Conservation (phyloP, 1,140 invertebrate genomes). For the Planococcus citri region DNA sequence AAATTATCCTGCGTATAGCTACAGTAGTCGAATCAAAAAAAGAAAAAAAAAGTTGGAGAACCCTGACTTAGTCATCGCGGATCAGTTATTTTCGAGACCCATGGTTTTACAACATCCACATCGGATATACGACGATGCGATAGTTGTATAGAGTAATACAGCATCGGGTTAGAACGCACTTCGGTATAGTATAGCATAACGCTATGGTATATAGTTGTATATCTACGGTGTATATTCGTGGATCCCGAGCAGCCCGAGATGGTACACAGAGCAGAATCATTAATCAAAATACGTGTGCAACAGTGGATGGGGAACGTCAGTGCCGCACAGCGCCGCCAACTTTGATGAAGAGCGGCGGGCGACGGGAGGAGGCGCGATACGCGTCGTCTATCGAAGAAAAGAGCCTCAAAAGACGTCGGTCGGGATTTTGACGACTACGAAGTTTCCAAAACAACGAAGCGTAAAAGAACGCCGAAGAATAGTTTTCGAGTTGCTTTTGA, state of each 20-base stretch:
- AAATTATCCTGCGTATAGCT: too few relatives aligned
- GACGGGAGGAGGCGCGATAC: not conserved
- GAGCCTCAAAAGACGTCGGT: slow-evolving; percentile 5
- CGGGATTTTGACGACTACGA: not conserved
- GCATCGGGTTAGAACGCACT: not conserved
- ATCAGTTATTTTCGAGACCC: not conserved
- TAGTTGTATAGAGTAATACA: too few relatives aligned
- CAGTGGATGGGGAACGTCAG: slow-evolving; percentile 1
- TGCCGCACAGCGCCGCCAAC: not conserved
- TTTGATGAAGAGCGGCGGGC: too few relatives aligned
- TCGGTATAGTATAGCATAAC: not conserved
- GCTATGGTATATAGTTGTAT: too few relatives aligned
- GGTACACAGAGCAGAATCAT: too few relatives aligned
- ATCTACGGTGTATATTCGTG: not conserved
- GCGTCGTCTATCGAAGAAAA: slow-evolving; percentile 6
- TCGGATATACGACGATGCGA: too few relatives aligned
- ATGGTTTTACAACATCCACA: not conserved
- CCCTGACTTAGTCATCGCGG: not conserved
- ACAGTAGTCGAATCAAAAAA: not conserved
- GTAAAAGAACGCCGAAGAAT: slow-evolving; percentile 6
- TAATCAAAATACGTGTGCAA: slow-evolving; percentile 7
- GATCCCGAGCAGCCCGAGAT: not conserved
- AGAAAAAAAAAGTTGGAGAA: not conserved
- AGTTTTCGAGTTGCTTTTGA: slow-evolving; percentile 2
- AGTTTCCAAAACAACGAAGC: slow-evolving; percentile 6